phyloP scores from a whole-genome alignment of 2,113 vertebrate species.

The Tenebrosternarchus preto region DNA sequence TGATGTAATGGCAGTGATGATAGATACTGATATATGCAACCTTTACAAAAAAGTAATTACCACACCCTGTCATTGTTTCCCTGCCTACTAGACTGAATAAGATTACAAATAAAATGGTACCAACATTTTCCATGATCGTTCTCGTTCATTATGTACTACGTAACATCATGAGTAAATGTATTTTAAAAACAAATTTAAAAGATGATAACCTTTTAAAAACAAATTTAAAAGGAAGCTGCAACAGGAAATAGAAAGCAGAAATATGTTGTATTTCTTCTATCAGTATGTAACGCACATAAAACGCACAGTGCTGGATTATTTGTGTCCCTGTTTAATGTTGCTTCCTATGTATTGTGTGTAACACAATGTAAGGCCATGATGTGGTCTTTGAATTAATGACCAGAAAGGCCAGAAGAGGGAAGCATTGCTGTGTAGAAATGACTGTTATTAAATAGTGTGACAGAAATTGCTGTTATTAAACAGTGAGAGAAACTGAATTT shows the following conservation, averaged over 20 bases:
- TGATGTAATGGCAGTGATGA: conserved; percentile 91
- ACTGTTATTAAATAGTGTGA: not conserved
- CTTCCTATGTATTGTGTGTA: not conserved
- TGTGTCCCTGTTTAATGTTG: not conserved
- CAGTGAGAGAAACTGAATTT: not conserved
- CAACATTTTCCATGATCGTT: not conserved
- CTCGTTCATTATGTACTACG: not conserved
- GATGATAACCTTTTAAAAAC: not conserved
- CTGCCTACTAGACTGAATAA: not conserved
- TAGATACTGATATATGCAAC: conserved; percentile 90
- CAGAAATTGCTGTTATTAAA: not conserved
- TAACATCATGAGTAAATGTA: not conserved
- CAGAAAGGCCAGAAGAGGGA: conserved; percentile 54
- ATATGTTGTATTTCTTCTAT: not conserved
- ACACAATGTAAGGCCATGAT: not conserved
- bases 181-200: not conserved
- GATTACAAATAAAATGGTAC: not conserved
- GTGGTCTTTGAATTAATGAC: not conserved
- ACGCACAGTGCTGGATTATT: not conserved
- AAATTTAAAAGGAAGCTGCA: not conserved
- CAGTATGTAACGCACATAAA: not conserved
- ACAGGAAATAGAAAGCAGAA: not conserved
- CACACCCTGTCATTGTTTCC: conserved; percentile 52
- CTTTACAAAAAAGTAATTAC: conserved; percentile 76
- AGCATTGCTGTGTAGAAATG: conserved; percentile 47